Conservation (phyloP, 2,113 vertebrate species). For the Callipepla californica region DNA sequence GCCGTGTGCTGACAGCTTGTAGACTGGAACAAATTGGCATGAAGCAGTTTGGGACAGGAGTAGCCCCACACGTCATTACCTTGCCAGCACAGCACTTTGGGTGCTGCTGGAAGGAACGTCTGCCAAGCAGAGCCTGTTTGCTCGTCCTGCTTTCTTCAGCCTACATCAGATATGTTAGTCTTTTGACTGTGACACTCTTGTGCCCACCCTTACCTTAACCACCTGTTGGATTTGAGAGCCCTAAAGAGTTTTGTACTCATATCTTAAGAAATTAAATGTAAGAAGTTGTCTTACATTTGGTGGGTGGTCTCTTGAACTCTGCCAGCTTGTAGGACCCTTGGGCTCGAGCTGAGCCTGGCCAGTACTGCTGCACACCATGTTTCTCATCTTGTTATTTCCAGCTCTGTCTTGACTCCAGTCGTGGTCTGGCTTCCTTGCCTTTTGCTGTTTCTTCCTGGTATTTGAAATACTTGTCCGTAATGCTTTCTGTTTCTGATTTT, state of each 20-base stretch:
- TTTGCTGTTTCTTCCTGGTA: not conserved
- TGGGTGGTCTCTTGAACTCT: not conserved
- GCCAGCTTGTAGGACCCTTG: not conserved
- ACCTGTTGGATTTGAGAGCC: not conserved
- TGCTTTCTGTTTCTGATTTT: not conserved
- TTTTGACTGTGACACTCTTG: not conserved
- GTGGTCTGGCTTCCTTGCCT: not conserved
- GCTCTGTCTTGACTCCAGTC: not conserved
- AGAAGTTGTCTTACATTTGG: not conserved
- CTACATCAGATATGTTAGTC: not conserved
- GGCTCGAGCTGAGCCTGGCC: not conserved
- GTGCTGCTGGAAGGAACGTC: not conserved
- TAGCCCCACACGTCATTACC: fast-evolving
- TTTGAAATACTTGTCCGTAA: not conserved
- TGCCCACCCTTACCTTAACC: not conserved
- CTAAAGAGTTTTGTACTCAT: not conserved
- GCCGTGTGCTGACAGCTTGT: not conserved
- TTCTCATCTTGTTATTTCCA: not conserved
- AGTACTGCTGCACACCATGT: not conserved
- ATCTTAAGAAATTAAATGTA: not conserved
- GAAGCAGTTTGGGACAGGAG: not conserved
- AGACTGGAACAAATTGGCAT: not conserved
- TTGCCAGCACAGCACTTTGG: fast-evolving
- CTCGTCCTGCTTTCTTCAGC: not conserved
- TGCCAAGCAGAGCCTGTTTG: not conserved